Percentiles rank a stretch among this genome's conserved stretches.
These are phyloP conservation scores for Grallaria varia DNA, from an alignment of 2,113 vertebrate genomes.

Conservation along the genomic window DNA sequence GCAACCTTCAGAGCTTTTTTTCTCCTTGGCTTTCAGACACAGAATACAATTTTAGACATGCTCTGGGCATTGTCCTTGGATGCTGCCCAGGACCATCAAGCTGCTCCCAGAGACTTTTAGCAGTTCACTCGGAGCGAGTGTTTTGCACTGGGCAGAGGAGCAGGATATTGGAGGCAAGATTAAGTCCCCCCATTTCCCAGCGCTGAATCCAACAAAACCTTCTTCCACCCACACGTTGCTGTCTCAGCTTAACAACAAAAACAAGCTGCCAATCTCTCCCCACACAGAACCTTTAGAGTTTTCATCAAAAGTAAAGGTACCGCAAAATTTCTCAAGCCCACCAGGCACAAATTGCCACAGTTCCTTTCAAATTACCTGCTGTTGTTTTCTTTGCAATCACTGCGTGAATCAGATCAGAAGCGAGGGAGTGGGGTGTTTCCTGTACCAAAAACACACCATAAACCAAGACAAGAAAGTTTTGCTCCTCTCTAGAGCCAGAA, in stretches of 20 bases:
- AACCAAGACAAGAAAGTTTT: neutral
- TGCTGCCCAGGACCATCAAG: neutral
- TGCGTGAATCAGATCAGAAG: conserved; percentile 4
- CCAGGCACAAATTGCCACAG: neutral
- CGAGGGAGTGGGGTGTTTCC: neutral
- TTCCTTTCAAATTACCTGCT: conserved; percentile 11
- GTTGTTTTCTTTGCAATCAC: neutral
- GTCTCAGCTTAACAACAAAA: conserved; percentile 39
- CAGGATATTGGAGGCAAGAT: neutral
- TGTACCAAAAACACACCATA: neutral
- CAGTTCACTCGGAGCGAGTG: neutral
- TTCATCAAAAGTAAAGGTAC: neutral
- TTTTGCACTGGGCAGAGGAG: neutral
- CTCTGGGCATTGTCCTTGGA: neutral
- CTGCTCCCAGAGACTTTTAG: neutral
- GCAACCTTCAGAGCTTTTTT: neutral
- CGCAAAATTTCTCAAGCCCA: neutral
- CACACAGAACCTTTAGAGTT: neutral
- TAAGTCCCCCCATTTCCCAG: neutral
- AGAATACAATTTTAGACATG: neutral
- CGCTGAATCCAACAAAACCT: neutral
- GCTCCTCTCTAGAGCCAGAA: neutral
- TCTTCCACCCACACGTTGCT: conserved; percentile 20
- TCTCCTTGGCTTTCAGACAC: neutral
- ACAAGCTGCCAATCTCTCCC: conserved; percentile 46